Evolutionary conservation across 2,797 vertebrate species (phyloP).

Genomic region (Anabas testudineus): DNA sequence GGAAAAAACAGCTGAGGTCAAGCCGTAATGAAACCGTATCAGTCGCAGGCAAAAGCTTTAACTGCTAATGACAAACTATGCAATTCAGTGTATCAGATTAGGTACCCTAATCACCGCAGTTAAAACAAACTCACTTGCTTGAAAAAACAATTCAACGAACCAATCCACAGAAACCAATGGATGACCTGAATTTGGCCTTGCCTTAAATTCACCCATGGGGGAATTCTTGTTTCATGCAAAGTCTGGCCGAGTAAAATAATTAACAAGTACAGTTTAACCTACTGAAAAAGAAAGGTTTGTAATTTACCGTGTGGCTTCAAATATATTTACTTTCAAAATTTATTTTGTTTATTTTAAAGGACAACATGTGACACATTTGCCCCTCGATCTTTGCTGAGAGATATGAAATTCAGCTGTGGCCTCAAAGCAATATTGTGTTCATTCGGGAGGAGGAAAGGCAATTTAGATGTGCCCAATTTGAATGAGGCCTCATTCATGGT

Average conservation of each 20-base stretch:
- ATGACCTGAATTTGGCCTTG: slow-evolving; percentile 67
- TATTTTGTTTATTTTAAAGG: slow-evolving; percentile 43
- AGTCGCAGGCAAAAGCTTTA: slow-evolving; percentile 30
- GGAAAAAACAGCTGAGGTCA: slow-evolving; percentile 34
- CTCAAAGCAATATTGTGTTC: slow-evolving; percentile 65
- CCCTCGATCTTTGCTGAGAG: slow-evolving; percentile 13
- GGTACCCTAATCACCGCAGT: slow-evolving; percentile 69
- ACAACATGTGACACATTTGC: slow-evolving; percentile 8
- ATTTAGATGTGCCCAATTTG: slow-evolving; percentile 67
- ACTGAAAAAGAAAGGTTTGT: slow-evolving; percentile 40
- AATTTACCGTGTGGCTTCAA: slow-evolving; percentile 25
- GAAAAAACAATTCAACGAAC: slow-evolving; percentile 56
- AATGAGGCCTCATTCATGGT: slow-evolving; percentile 54
- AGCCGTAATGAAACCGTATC: slow-evolving; percentile 47
- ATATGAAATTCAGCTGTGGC: slow-evolving; percentile 30
- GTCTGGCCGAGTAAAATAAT: slow-evolving; percentile 39
- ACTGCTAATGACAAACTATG: slow-evolving; percentile 62
- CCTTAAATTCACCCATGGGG: slow-evolving; percentile 50
- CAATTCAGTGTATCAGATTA: slow-evolving; percentile 67
- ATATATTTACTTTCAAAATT: slow-evolving; percentile 30
- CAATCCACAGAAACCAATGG: slow-evolving; percentile 32
- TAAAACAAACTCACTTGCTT: slow-evolving; percentile 62
- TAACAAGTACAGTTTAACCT: slow-evolving; percentile 33
- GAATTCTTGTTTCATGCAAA: slow-evolving; percentile 43
- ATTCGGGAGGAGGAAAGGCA: slow-evolving; percentile 54